Conservation (phyloP, 2,888 invertebrate species). For the Tachystola acroxantha region DNA sequence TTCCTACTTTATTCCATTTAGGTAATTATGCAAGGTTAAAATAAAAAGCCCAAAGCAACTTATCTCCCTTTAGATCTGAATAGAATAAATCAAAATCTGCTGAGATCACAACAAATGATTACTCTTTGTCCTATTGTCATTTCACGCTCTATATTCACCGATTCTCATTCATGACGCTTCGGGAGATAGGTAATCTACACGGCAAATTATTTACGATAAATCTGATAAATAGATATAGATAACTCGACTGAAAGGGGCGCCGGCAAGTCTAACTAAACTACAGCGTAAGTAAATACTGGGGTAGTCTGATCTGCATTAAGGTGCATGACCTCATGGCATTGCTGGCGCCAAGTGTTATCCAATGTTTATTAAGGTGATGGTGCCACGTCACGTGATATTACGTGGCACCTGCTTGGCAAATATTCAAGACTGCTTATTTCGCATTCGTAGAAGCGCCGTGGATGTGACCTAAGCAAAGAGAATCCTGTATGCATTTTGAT, state of each 20-base stretch:
- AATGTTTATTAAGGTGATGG: conserved; percentile 57
- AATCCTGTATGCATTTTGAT: conserved; percentile 44
- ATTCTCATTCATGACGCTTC: neutral
- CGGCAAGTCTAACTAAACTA: conserved; percentile 50
- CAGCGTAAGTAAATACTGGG: conserved; percentile 26
- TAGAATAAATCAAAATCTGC: too few species aligned
- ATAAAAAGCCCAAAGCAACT: too few species aligned
- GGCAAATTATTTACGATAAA: conserved; percentile 37
- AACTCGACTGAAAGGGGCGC: conserved; percentile 52
- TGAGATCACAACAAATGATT: neutral
- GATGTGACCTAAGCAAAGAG: conserved; percentile 50
- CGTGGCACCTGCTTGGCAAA: conserved; percentile 57
- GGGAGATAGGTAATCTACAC: conserved; percentile 32
- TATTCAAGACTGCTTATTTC: conserved; percentile 54
- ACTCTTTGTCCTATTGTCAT: conserved; percentile 1
- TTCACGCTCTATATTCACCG: conserved; percentile 4
- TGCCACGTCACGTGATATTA: conserved; percentile 32
- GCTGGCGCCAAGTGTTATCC: conserved; percentile 46
- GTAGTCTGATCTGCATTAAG: conserved; percentile 31
- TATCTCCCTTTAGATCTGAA: too few species aligned
- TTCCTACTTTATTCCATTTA: too few species aligned
- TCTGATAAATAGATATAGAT: too few species aligned
- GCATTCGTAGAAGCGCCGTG: conserved; percentile 51
- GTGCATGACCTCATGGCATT: conserved; percentile 57
- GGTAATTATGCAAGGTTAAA: too few species aligned